Conservation (phyloP, 2,113 vertebrate genomes). For the Rhodinocichla rosea region DNA sequence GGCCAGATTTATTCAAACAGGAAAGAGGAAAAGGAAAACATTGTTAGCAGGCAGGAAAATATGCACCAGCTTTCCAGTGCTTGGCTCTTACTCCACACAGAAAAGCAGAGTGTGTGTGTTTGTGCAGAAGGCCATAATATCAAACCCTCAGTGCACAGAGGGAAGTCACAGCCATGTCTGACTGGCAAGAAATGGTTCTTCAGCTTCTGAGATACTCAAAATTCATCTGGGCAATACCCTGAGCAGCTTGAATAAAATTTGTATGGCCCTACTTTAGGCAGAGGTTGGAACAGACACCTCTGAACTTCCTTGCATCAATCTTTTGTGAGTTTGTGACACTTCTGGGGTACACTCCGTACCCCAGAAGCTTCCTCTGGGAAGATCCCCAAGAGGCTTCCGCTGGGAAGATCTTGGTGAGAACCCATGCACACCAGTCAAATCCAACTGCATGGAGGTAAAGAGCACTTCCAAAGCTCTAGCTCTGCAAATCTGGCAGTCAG, state of each 20-base stretch:
- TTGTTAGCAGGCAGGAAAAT: neutral
- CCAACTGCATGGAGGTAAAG: neutral
- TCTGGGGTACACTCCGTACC: neutral
- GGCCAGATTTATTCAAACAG: neutral
- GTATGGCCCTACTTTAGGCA: neutral
- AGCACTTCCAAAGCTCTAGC: neutral
- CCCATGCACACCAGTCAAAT: neutral
- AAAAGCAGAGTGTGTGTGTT: neutral
- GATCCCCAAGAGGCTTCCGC: neutral
- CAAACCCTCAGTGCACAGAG: neutral
- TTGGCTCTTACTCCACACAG: neutral
- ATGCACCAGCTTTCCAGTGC: neutral
- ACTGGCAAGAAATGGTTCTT: neutral
- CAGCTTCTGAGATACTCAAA: neutral
- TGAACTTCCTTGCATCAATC: too few species aligned
- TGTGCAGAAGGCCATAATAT: neutral
- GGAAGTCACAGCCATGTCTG: neutral
- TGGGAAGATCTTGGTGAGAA: neutral
- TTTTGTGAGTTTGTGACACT: neutral
- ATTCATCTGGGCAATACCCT: neutral
- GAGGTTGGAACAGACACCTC: neutral
- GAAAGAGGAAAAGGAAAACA: slow-evolving; percentile 33
- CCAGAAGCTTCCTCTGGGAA: neutral
- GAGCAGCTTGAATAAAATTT: neutral
- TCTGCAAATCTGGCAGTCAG: neutral